Evolutionary conservation across 2,113 vertebrate species (phyloP).

Genomic region (Caretta caretta): DNA sequence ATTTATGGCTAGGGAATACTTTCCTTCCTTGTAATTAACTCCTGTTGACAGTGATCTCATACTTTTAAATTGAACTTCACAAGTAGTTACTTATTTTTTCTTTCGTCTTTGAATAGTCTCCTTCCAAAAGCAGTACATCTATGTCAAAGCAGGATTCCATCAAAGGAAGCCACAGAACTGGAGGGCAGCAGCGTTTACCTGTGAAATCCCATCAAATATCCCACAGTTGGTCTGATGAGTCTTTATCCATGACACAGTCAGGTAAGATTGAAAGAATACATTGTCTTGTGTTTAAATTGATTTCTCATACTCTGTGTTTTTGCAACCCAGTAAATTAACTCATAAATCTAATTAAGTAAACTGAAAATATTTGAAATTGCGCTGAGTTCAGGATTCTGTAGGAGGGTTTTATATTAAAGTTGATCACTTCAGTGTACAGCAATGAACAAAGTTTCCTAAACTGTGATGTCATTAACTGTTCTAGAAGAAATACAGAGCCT

Average conservation of each 20-base stretch:
- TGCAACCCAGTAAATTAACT: background rate
- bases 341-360: background rate
- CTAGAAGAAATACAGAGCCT: background rate
- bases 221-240: conserved; percentile 84
- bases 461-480: background rate
- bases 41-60: background rate
- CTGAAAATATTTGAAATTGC: background rate
- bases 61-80: conserved; percentile 39
- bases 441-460: background rate
- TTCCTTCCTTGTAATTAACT: conserved; percentile 2
- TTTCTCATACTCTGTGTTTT: conserved; percentile 4
- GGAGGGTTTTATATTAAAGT: background rate
- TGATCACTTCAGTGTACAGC: background rate
- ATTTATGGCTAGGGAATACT: background rate
- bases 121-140: conserved; percentile 82
- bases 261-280: conserved; percentile 81
- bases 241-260: conserved; percentile 84
- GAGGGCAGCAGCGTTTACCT: conserved; percentile 76
- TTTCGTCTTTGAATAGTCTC: conserved; percentile 75
- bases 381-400: background rate
- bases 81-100: conserved; percentile 14
- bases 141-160: conserved; percentile 82
- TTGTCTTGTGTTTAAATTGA: background rate
- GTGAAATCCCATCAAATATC: conserved; percentile 77
- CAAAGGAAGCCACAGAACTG: conserved; percentile 73